A percentile compares a stretch with the other conserved stretches of the same genome.
Conservation (phyloP, 2,888 invertebrate genomes). For the Girardia tigrina region DNA sequence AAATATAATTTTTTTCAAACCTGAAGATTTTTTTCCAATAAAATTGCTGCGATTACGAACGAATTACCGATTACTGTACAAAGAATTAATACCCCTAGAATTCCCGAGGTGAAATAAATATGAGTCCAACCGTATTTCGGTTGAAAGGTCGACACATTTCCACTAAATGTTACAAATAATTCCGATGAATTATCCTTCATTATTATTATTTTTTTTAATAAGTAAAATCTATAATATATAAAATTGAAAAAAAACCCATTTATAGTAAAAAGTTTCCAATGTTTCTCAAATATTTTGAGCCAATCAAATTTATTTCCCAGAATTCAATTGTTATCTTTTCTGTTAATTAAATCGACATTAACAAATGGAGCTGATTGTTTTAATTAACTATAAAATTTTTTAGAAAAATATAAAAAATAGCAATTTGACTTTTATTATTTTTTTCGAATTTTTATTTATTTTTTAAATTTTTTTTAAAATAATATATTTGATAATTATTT, state of each 20-base stretch:
- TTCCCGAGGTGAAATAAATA: not conserved
- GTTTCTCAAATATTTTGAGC: not conserved
- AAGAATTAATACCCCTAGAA: constrained; percentile 68
- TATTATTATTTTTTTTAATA: not conserved
- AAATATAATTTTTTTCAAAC: not conserved
- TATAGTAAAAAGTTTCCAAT: not conserved
- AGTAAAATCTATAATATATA: not conserved
- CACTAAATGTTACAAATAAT: not conserved
- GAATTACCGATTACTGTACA: constrained; percentile 87
- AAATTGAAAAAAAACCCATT: not conserved
- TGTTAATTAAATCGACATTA: not conserved
- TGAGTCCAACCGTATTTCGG: not conserved
- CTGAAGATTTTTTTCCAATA: constrained; percentile 73
- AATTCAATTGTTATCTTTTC: not conserved
- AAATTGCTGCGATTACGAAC: constrained; percentile 89
- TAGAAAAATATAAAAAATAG: too few relatives aligned
- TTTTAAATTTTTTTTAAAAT: too few relatives aligned
- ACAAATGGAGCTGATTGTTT: not conserved
- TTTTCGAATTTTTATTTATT: too few relatives aligned
- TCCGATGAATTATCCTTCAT: not conserved
- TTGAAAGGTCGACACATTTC: not conserved
- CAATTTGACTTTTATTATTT: too few relatives aligned
- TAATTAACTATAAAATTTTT: too few relatives aligned
- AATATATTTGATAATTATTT: too few relatives aligned
- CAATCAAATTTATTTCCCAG: not conserved